A percentile compares a stretch with the other conserved stretches of the same genome.
Evolutionary conservation across 2,113 vertebrate genomes (phyloP).

Genomic region (Vulpes vulpes): DNA sequence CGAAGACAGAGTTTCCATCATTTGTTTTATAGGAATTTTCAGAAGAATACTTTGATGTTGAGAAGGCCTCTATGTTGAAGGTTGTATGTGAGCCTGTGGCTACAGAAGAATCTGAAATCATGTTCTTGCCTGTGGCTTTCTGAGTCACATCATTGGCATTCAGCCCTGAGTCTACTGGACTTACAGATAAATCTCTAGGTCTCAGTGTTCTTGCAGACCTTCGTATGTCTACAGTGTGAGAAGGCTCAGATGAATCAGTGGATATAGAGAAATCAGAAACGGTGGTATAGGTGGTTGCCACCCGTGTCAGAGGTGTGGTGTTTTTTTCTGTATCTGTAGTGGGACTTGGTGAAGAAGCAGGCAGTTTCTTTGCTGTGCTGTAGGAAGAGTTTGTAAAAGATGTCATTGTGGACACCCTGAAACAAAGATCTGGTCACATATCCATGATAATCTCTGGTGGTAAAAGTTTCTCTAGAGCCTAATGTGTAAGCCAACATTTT

Average conservation of each 20-base stretch:
- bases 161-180: too few relatives aligned
- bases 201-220: too few relatives aligned
- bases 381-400: not conserved
- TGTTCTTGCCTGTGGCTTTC: too few relatives aligned
- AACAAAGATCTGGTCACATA: not conserved
- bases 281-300: not conserved
- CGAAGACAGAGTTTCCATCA: not conserved
- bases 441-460: rapidly evolving
- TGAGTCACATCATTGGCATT: too few relatives aligned
- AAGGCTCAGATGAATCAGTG: too few relatives aligned
- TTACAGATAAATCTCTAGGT: too few relatives aligned
- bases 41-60: not conserved
- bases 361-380: not conserved
- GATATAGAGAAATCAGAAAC: not conserved
- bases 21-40: not conserved
- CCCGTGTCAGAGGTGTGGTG: not conserved
- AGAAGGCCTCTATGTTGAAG: rapidly evolving
- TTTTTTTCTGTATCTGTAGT: too few relatives aligned
- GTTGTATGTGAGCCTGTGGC: too few relatives aligned
- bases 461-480: too few relatives aligned
- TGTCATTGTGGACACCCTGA: not conserved
- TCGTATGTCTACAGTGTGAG: too few relatives aligned
- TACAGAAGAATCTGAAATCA: too few relatives aligned
- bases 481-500: not conserved
- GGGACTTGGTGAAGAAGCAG: not conserved